Base-by-base conservation (phyloP, 2,888 invertebrate genomes). In the Syrphus vitripennis region DNA sequence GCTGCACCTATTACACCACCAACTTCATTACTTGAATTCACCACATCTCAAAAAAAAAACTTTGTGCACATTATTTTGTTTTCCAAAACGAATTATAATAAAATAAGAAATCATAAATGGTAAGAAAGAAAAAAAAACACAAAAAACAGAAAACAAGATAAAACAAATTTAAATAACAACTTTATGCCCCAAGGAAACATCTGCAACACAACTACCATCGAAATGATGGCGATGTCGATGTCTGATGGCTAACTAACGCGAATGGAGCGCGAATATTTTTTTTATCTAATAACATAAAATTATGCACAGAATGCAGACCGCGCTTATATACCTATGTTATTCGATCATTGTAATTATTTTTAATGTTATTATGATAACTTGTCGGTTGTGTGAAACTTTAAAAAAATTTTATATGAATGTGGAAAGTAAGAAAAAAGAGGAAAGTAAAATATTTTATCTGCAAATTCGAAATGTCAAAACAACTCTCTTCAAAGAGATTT, bases 251-350 rank as follows among this genome's bases (percentile, higher is more conserved):
- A 16, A 4, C 10, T 7, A 37, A 50, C 34, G 50, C 10, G 31
- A 53, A 50, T 37, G 6, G 12, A 69, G 21, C 69, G 69, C 69
- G 29, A 69, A 69, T 34, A 45, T 45, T 24, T 40, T 40, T 45
- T 24, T 26, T 34, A 69, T 69, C 69, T 50, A 69, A 69, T 69
- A 69, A 69, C 48, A 50, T 69, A 16, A 69, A 69, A 69, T 50
- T 34, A 69, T 69, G 69, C 69, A n/a, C n/a, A 48, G 31, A 65
- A 65, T 65, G 45, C 45, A 50, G 50, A 48, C n/a, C 24, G 24
- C 7, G 7, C 4, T 53, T 16, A 12, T 40, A n/a, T 2, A 14
- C 26, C 12, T 40, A 21, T 48, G 29, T 48, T 34, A 40, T 7
- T 16, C 16, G 40, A 61, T 40, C 24, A 61, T 61, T 61, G 61